A percentile compares a stretch with the other conserved stretches of the same genome.
Conservation (phyloP, 2,113 vertebrate genomes). For the Fregata magnificens region DNA sequence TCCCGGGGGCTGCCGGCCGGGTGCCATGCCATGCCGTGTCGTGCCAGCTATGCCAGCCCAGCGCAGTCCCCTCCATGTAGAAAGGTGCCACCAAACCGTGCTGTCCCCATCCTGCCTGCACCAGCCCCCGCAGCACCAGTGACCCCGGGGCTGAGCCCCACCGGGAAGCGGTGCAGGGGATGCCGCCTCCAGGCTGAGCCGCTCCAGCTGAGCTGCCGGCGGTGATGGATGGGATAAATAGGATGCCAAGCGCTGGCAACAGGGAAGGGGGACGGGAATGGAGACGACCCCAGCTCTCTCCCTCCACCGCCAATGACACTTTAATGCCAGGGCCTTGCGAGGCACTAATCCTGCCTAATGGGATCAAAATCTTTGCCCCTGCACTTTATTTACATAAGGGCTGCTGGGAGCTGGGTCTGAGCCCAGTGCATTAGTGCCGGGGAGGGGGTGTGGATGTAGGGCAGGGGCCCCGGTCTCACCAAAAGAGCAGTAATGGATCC, state of each 20-base stretch:
- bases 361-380: constrained; percentile 53
- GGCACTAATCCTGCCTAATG: constrained; percentile 68
- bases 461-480: neutral
- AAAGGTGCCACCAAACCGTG: neutral
- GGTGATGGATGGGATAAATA: accelerated
- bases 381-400: constrained; percentile 63
- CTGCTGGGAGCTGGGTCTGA: neutral
- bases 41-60: neutral
- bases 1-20: neutral
- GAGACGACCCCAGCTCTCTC: neutral
- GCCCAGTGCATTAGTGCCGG: neutral
- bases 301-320: neutral
- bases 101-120: neutral
- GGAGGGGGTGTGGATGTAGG: neutral
- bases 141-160: neutral
- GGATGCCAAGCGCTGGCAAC: neutral
- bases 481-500: constrained; percentile 9
- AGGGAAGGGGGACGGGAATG: neutral
- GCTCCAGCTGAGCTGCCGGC: neutral
- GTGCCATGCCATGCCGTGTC: neutral
- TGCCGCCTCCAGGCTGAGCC: neutral
- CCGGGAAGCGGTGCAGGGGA: neutral
- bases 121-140: accelerated
- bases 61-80: accelerated
- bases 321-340: neutral